Conservation (phyloP, 2,797 vertebrate species). For the Sylvia borin region DNA sequence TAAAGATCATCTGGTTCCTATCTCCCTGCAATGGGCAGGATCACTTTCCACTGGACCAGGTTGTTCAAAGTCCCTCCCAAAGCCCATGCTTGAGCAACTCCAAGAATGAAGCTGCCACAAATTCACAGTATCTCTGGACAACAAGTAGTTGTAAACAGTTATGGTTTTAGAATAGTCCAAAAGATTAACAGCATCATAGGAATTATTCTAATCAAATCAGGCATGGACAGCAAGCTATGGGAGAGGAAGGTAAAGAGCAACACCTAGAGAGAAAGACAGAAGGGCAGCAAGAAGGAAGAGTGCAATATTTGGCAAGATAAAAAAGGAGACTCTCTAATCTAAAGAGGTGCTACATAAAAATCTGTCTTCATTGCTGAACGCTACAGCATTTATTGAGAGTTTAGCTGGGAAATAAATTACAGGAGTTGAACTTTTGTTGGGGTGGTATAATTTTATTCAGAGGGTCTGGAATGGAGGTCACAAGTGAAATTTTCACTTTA, state of each 20-base stretch:
- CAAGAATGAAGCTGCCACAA: background rate
- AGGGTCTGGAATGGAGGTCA: background rate
- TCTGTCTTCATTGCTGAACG: background rate
- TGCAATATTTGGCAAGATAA: fast-evolving
- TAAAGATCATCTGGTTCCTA: background rate
- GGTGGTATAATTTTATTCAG: background rate
- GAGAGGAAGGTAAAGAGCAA: background rate
- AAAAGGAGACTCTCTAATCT: background rate
- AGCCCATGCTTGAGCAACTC: background rate
- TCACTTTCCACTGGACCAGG: background rate
- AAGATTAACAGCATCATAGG: background rate
- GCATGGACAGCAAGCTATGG: background rate
- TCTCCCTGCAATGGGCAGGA: background rate
- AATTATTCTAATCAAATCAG: background rate
- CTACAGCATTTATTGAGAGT: background rate
- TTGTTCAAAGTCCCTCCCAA: background rate
- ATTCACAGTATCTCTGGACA: background rate
- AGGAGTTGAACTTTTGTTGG: background rate
- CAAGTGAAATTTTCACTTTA: background rate
- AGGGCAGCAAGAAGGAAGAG: background rate
- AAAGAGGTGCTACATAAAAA: background rate
- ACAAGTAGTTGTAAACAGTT: background rate
- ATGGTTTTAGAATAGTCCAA: background rate
- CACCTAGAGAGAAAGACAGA: background rate
- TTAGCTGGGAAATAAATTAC: background rate